Percentiles rank a stretch among this genome's conserved stretches.
phyloP scores from a whole-genome alignment of 1,140 invertebrate species.

The Bilobella aurantiaca region DNA sequence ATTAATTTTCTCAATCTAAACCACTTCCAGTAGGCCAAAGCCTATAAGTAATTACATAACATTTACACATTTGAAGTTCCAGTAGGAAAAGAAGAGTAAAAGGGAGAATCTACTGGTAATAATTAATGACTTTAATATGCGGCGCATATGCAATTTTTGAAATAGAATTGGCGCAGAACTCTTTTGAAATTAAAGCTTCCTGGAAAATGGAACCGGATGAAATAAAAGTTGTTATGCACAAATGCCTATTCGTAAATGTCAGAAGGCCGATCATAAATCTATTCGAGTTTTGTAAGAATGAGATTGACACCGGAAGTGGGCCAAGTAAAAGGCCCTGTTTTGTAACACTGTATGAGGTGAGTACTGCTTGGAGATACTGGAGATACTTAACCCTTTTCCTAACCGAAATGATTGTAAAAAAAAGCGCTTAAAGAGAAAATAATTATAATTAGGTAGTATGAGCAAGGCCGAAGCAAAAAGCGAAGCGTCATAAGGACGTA shows the following conservation, averaged over 20 bases:
- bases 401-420: too few species aligned
- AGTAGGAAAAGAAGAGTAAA: too few species aligned
- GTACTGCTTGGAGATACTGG: not conserved
- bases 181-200: not conserved
- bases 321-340: not conserved
- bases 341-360: not conserved
- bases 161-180: not conserved
- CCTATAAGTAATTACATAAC: too few species aligned
- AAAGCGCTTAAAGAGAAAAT: too few species aligned
- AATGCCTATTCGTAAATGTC: slow-evolving; percentile 18
- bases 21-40: too few species aligned
- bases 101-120: too few species aligned
- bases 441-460: too few species aligned
- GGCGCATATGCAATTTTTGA: not conserved
- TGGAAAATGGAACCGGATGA: not conserved
- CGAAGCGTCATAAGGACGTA: too few species aligned
- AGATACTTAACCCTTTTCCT: not conserved
- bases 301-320: slow-evolving; percentile 29
- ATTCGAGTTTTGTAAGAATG: slow-evolving; percentile 13
- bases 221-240: slow-evolving; percentile 20
- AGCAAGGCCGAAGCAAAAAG: too few species aligned
- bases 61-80: too few species aligned
- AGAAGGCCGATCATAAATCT: slow-evolving; percentile 25
- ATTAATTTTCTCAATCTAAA: too few species aligned
- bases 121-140: not conserved